Evolutionary conservation across 2,797 vertebrate species (phyloP).

Genomic region (Emys orbicularis): DNA sequence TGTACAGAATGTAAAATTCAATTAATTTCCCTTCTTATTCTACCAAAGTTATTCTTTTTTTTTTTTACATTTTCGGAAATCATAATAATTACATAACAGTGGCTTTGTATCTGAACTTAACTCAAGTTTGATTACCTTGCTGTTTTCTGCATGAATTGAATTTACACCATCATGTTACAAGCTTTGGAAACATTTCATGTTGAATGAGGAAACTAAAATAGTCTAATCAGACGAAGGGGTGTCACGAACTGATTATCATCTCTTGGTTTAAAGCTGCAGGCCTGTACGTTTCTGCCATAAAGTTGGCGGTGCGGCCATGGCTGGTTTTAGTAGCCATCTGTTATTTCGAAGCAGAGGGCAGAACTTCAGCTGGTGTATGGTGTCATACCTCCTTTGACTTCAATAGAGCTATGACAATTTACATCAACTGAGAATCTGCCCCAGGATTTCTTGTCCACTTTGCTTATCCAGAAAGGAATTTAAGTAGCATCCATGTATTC

Average conservation of each 20-base stretch:
- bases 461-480: background rate
- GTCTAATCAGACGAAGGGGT: background rate
- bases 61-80: background rate
- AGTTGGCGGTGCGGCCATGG: background rate
- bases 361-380: background rate
- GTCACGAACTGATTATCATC: background rate
- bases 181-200: background rate
- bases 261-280: background rate
- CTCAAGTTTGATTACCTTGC: background rate
- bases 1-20: slow-evolving; percentile 7
- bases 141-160: background rate
- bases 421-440: background rate
- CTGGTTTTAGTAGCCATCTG: background rate
- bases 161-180: background rate
- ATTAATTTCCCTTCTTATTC: background rate
- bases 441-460: background rate
- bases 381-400: background rate
- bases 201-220: background rate
- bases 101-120: background rate
- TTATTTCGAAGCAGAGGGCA: slow-evolving; percentile 14
- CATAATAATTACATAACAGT: background rate
- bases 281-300: background rate
- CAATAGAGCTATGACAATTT: background rate
- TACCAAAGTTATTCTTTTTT: background rate
- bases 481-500: background rate